Conservation (phyloP, 1,140 invertebrate species). For the Matsumurasca onukii region DNA sequence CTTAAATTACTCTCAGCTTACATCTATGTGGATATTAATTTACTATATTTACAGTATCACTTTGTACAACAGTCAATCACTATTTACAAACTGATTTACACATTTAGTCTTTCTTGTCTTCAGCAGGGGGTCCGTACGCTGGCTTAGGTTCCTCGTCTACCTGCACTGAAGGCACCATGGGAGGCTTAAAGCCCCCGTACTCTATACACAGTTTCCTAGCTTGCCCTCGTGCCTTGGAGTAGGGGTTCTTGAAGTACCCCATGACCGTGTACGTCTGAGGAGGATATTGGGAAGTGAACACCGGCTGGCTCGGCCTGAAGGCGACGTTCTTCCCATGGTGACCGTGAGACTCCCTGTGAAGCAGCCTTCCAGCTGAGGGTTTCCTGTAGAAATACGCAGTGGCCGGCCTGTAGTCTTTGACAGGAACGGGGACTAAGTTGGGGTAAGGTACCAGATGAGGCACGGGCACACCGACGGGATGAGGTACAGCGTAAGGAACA, state of each 20-base stretch:
- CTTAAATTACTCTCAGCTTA: too few relatives aligned
- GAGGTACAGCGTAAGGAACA: constrained; percentile 42
- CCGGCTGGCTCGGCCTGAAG: constrained; percentile 39
- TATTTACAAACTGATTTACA: not conserved
- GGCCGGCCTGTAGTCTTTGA: constrained; percentile 35
- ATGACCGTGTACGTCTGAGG: constrained; percentile 36
- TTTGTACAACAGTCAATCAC: not conserved
- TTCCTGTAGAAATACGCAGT: constrained; percentile 31
- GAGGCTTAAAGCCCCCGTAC: constrained; percentile 75
- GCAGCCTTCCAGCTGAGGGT: not conserved
- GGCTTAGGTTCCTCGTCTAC: constrained; percentile 60
- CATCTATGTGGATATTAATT: too few relatives aligned
- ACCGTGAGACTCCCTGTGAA: not conserved
- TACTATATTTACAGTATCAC: too few relatives aligned
- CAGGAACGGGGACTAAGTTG: constrained; percentile 37
- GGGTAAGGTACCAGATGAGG: constrained; percentile 44
- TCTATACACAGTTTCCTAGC: constrained; percentile 60
- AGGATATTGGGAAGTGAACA: constrained; percentile 39
- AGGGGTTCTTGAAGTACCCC: constrained; percentile 19
- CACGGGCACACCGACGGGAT: constrained; percentile 41
- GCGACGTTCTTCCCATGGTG: constrained; percentile 8
- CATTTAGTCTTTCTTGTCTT: constrained; percentile 18
- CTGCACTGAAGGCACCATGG: constrained; percentile 74
- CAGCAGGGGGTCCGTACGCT: not conserved
- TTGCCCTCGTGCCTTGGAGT: constrained; percentile 15